A percentile compares a stretch with the other conserved stretches of the same genome.
Conservation (phyloP, 2,888 invertebrate species). For the Microchrysa polita region DNA sequence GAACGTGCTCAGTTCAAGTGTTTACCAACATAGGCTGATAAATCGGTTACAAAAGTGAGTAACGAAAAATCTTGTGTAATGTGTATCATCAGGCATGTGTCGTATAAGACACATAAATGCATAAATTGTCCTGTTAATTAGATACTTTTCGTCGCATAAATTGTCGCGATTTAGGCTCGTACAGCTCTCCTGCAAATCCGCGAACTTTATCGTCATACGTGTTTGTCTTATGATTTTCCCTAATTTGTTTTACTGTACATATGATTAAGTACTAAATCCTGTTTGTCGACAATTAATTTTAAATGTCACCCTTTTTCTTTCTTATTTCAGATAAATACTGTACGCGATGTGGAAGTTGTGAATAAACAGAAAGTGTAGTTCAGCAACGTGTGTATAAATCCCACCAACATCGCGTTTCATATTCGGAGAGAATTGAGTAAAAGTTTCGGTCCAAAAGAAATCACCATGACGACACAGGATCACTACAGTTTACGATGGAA, state of each 20-base stretch:
- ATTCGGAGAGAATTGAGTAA: slow-evolving; percentile 44
- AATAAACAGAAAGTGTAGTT: neutral
- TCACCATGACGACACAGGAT: slow-evolving; percentile 69
- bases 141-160: slow-evolving; percentile 48
- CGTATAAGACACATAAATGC: slow-evolving; percentile 52
- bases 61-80: neutral
- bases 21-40: neutral
- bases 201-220: no score
- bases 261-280: slow-evolving; percentile 2
- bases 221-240: slow-evolving; percentile 18
- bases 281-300: slow-evolving; percentile 19
- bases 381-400: neutral
- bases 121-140: slow-evolving; percentile 54
- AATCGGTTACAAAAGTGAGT: neutral
- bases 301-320: neutral
- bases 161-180: slow-evolving; percentile 17
- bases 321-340: slow-evolving; percentile 13
- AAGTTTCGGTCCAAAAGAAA: slow-evolving; percentile 43
- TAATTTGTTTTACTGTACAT: slow-evolving; percentile 17
- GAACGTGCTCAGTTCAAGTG: slow-evolving; percentile 16
- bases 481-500: slow-evolving; percentile 94
- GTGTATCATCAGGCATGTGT: slow-evolving; percentile 27
- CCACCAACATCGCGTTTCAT: neutral
- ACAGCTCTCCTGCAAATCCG: slow-evolving; percentile 10
- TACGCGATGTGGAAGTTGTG: slow-evolving; percentile 7